phyloP scores from a whole-genome alignment of 2,797 vertebrate genomes.

The Enteromius unitaeniatus region DNA sequence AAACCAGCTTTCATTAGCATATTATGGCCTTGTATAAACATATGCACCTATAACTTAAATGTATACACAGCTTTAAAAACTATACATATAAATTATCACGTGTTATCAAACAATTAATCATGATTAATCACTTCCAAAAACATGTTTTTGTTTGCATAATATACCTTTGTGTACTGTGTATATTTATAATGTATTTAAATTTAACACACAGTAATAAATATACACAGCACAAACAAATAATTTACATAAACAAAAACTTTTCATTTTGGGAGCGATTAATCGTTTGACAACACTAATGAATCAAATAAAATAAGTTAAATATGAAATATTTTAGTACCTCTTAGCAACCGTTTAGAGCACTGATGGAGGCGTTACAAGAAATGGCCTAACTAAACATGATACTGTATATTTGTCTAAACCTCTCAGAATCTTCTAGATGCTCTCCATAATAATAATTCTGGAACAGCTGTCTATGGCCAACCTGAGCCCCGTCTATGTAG shows the following conservation, averaged over 20 bases:
- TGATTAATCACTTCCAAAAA: too few species aligned
- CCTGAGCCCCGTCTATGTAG: slow-evolving; percentile 56
- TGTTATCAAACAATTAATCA: too few species aligned
- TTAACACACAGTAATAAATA: too few species aligned
- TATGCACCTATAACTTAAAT: background rate
- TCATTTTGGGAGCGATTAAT: too few species aligned
- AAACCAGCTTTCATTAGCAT: background rate
- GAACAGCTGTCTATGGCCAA: slow-evolving; percentile 46
- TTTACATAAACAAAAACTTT: too few species aligned
- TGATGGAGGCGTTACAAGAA: background rate
- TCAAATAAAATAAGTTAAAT: background rate
- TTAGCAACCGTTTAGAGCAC: background rate
- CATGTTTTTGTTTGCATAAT: too few species aligned
- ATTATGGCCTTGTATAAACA: background rate
- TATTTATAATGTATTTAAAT: too few species aligned
- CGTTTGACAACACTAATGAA: too few species aligned
- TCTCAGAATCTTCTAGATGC: slow-evolving; percentile 20
- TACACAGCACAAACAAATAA: too few species aligned
- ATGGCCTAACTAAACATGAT: background rate
- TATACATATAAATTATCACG: background rate
- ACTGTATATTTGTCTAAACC: slow-evolving; percentile 19
- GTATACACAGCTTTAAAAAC: background rate
- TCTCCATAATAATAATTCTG: background rate
- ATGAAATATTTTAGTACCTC: background rate
- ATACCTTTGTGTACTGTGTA: too few species aligned